Evolutionary conservation across 2,888 invertebrate genomes (phyloP).

Genomic region (Dryomyza anilis): DNA sequence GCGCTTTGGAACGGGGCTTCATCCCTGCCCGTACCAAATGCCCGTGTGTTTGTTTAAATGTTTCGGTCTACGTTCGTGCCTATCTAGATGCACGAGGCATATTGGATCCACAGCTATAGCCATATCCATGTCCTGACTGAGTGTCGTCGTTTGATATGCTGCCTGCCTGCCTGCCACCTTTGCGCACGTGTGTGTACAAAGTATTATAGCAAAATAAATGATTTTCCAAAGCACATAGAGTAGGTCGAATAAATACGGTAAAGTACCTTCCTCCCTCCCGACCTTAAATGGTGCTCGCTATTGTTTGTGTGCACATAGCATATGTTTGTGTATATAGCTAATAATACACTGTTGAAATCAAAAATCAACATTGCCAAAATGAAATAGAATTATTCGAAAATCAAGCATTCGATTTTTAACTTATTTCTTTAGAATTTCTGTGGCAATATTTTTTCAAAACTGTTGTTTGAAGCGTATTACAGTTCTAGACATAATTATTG

Average conservation of each 20-base stretch:
- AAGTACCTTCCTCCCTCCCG: not conserved
- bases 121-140: not conserved
- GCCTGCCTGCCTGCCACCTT: not conserved
- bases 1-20: not conserved
- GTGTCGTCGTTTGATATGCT: not conserved
- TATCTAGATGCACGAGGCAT: not conserved
- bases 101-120: not conserved
- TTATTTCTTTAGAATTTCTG: too few species aligned
- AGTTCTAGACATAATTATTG: too few species aligned
- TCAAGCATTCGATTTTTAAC: too few species aligned
- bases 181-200: slow-evolving; percentile 14
- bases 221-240: slow-evolving; percentile 8
- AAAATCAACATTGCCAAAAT: not conserved
- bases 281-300: not conserved
- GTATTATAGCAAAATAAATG: slow-evolving; percentile 22
- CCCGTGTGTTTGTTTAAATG: not conserved
- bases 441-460: too few species aligned
- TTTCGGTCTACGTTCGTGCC: not conserved
- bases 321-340: slow-evolving; percentile 1
- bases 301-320: too few species aligned
- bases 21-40: not conserved
- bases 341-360: slow-evolving; percentile 2
- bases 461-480: too few species aligned
- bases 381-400: too few species aligned
- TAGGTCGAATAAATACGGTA: slow-evolving; percentile 1